Base-by-base conservation (phyloP, 2,888 invertebrate species). In the Calameuta pallipes region DNA sequence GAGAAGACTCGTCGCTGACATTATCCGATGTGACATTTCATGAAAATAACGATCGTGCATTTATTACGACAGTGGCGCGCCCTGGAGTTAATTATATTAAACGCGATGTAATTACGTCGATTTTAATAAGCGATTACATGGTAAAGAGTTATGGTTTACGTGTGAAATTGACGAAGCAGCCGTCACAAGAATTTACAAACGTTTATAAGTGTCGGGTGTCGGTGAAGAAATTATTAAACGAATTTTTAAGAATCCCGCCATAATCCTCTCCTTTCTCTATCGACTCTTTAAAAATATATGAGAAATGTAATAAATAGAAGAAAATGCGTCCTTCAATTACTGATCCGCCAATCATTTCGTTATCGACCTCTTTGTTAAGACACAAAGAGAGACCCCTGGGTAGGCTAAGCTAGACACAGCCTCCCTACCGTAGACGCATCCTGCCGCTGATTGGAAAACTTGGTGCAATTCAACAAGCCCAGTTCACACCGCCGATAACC, bases 1-100 rank as follows among this genome's bases (percentile, higher is more conserved):
- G 37, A 15, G 37, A 37, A 37, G 37, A 15, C 34, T 82, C 81
- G 82, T 82, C 85, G 82, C 77, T 75, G 74, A 74, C 80, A 83
- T 87, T 88, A 88, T 88, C 87, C 84, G 88, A 88, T 87, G 84
- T 88, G 88, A 87, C 88, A 88, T 88, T 87, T 88, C 86, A 86
- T 85, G 87, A 88, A 88, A 87, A 87, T 88, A 86, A 37, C 85
- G 86, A 88, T 85, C 85, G 79, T 81, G 82, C 79, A 81, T 85
- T 85, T 82, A 81, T 86, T 84, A 84, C 84, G 82, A 73, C 80
- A 80, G 78, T 71, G 79, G 76, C 80, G 79, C 79, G 80, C 77
- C 77, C 74, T 74, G 80, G 74, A 78, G 83, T 84, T 87, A 89
- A 89, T 90, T 88, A 87, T 87, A 86, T 85, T 87, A 88, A 87